Evolutionary conservation across 2,888 invertebrate genomes (phyloP).

Genomic region (Terebella lapidaria): DNA sequence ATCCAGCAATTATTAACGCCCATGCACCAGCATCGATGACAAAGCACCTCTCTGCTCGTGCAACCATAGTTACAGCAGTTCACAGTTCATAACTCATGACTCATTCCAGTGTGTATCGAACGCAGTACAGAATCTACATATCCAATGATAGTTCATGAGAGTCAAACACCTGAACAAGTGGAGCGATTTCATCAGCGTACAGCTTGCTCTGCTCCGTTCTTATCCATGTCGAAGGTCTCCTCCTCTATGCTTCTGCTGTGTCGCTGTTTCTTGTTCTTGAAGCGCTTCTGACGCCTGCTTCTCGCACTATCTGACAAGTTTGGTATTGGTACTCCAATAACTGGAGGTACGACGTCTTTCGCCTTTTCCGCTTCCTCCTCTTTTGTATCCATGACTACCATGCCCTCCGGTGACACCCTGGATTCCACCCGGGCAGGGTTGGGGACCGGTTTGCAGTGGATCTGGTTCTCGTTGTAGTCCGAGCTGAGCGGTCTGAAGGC

Average conservation of each 20-base stretch:
- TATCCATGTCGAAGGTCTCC: not conserved
- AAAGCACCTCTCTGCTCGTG: too few species aligned
- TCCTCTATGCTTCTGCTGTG: constrained; percentile 1
- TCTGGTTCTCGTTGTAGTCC: not conserved
- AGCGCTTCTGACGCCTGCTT: not conserved
- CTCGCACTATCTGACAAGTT: not conserved
- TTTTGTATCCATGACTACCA: not conserved
- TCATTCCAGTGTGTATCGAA: too few species aligned
- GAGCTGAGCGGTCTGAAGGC: not conserved
- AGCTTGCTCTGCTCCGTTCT: not conserved
- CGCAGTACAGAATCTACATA: too few species aligned
- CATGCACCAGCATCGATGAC: too few species aligned
- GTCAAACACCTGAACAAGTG: too few species aligned
- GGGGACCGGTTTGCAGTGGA: not conserved
- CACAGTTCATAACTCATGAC: too few species aligned
- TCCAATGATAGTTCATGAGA: too few species aligned
- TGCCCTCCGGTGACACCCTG: not conserved
- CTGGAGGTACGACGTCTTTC: not conserved
- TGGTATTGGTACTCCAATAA: not conserved
- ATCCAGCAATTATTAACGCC: too few species aligned
- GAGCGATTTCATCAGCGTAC: too few species aligned
- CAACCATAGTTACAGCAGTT: too few species aligned
- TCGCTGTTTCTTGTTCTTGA: not conserved
- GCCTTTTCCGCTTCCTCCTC: not conserved
- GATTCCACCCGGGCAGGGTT: not conserved